Evolutionary conservation across 2,888 invertebrate genomes (phyloP).

Genomic region (Mesoligia furuncula): DNA sequence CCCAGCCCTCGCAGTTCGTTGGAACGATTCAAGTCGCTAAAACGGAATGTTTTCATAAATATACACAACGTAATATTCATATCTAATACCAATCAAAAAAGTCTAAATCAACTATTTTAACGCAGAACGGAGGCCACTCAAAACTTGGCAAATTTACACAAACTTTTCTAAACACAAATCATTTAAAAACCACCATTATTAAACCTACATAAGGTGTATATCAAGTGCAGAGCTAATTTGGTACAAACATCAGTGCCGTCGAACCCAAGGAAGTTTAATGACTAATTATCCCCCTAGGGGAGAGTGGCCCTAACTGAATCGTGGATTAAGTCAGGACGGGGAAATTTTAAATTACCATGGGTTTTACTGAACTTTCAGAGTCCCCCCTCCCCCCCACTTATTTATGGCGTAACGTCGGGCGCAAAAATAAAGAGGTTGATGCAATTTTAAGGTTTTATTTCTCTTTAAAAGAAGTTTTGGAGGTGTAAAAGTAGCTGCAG

Average conservation of each 20-base stretch:
- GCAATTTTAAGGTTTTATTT: slow-evolving; percentile 26
- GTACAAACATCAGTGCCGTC: slow-evolving; percentile 53
- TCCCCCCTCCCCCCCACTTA: not conserved
- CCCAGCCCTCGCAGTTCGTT: no score
- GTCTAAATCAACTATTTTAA: slow-evolving; percentile 48
- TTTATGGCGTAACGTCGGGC: slow-evolving; percentile 1
- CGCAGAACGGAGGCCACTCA: slow-evolving; percentile 70
- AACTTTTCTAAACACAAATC: slow-evolving; percentile 1
- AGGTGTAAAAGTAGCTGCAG: not conserved
- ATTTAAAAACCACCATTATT: slow-evolving; percentile 15
- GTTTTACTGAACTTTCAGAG: slow-evolving; percentile 14
- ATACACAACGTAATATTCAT: slow-evolving; percentile 41
- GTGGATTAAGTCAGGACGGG: slow-evolving; percentile 49
- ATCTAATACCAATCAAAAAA: slow-evolving; percentile 65
- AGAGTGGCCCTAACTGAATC: slow-evolving; percentile 57
- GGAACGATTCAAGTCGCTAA: not conserved
- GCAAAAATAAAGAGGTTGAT: slow-evolving; percentile 14
- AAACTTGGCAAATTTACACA: slow-evolving; percentile 61
- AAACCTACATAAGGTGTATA: not conserved
- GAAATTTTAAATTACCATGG: slow-evolving; percentile 50
- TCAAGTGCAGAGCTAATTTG: not conserved
- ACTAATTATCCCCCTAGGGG: slow-evolving; percentile 67
- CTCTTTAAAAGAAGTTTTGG: not conserved
- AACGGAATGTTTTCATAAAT: slow-evolving; percentile 5
- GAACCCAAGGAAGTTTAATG: slow-evolving; percentile 70